phyloP scores from a whole-genome alignment of 2,888 invertebrate species.

The Latheticus oryzae region DNA sequence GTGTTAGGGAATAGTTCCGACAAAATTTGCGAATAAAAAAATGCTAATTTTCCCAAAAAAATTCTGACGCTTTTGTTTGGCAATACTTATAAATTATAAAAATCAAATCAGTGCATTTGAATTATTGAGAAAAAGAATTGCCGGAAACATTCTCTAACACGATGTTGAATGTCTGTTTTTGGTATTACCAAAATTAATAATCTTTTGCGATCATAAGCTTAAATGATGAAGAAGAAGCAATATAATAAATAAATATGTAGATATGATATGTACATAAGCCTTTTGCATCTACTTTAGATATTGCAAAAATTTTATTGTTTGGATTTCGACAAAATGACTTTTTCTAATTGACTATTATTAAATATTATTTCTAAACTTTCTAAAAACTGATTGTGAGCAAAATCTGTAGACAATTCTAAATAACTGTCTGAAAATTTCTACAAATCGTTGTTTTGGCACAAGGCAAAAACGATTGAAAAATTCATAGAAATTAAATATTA shows the following conservation, averaged over 20 bases:
- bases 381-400: conserved; percentile 36
- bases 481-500: conserved; percentile 22
- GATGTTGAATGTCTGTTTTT: no score
- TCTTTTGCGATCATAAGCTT: conserved; percentile 23
- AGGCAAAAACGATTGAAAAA: conserved; percentile 22
- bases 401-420: conserved; percentile 22
- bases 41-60: no score
- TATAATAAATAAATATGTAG: conserved; percentile 25
- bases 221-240: conserved; percentile 29
- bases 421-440: conserved; percentile 25
- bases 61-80: no score
- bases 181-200: no score
- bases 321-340: conserved; percentile 14
- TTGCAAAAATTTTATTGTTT: conserved; percentile 32
- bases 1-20: no score
- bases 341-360: conserved; percentile 33
- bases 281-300: conserved; percentile 21
- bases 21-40: no score
- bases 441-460: conserved; percentile 37
- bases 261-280: conserved; percentile 34
- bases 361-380: no score
- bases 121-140: no score
- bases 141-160: no score
- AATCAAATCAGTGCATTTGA: no score
- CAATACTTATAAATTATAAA: no score